Evolutionary conservation across 2,113 vertebrate species (phyloP).

Genomic region (Actenoides lindsayi): DNA sequence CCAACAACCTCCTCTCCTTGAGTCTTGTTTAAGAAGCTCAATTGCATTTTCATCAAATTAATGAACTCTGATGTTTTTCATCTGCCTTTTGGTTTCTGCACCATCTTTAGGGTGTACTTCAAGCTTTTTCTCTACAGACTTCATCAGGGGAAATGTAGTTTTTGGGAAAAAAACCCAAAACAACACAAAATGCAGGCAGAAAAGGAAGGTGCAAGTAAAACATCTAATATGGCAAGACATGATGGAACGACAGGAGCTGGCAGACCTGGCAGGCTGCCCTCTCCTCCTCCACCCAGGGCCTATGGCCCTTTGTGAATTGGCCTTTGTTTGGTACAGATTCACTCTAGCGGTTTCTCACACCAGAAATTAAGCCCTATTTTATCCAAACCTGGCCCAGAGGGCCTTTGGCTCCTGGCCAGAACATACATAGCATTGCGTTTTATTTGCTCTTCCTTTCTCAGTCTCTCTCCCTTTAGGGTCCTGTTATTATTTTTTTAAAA

Average conservation of each 20-base stretch:
- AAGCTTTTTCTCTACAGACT: not conserved
- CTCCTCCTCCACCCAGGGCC: constrained; percentile 2
- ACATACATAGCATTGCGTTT: constrained; percentile 36
- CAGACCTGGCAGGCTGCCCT: constrained; percentile 35
- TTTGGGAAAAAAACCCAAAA: not conserved
- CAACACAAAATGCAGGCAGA: not conserved
- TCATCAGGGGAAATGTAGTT: not conserved
- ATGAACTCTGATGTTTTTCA: not conserved
- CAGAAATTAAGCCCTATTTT: constrained; percentile 54
- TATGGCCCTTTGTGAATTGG: constrained; percentile 30
- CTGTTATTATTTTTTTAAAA: not conserved
- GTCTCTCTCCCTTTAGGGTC: not conserved
- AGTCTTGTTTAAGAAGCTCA: not conserved
- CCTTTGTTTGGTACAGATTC: constrained; percentile 53
- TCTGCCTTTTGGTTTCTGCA: not conserved
- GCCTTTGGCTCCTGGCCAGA: constrained; percentile 49
- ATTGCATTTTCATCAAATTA: not conserved
- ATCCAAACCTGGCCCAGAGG: constrained; percentile 54
- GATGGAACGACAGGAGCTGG: constrained; percentile 30
- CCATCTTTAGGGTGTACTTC: not conserved
- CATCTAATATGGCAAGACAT: constrained; percentile 15
- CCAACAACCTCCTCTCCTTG: not conserved
- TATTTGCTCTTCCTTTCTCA: constrained; percentile 26
- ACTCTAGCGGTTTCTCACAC: constrained; percentile 50
- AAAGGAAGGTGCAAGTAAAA: not conserved